A percentile compares a stretch with the other conserved stretches of the same genome.
Conservation (phyloP, 64 coral and sea anemone genomes). For the Acropora yongei region DNA sequence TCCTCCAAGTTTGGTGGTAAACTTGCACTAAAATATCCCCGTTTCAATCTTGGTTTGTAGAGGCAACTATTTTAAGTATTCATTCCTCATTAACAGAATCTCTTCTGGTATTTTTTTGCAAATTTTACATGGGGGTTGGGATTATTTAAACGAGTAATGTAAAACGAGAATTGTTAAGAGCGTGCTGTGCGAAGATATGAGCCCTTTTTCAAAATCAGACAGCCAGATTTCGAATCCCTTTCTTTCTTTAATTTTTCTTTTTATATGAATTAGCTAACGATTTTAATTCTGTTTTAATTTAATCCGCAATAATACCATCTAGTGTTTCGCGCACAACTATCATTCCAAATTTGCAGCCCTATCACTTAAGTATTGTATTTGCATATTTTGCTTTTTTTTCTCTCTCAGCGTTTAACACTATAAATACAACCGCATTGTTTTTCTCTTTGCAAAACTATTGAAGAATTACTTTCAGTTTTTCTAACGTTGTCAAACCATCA, state of each 20-base stretch:
- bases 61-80: conserved; percentile 2
- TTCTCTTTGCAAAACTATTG: too few relatives aligned
- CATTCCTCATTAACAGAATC: background rate
- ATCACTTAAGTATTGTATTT: too few relatives aligned
- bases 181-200: background rate
- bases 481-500: too few relatives aligned
- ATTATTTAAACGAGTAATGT: background rate
- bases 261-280: background rate
- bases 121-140: background rate
- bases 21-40: too few relatives aligned
- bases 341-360: too few relatives aligned
- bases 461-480: too few relatives aligned
- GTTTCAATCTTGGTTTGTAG: background rate
- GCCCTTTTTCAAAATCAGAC: background rate
- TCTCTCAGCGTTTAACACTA: too few relatives aligned
- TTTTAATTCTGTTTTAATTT: background rate
- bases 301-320: background rate
- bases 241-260: background rate
- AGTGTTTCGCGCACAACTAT: background rate
- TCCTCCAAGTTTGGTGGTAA: too few relatives aligned
- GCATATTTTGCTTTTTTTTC: too few relatives aligned
- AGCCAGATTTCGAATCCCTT: background rate
- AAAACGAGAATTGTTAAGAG: background rate
- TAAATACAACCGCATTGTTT: too few relatives aligned
- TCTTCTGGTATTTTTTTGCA: background rate